Evolutionary conservation across 2,888 invertebrate genomes (phyloP).

Genomic region (Lithophane semibrunnea): DNA sequence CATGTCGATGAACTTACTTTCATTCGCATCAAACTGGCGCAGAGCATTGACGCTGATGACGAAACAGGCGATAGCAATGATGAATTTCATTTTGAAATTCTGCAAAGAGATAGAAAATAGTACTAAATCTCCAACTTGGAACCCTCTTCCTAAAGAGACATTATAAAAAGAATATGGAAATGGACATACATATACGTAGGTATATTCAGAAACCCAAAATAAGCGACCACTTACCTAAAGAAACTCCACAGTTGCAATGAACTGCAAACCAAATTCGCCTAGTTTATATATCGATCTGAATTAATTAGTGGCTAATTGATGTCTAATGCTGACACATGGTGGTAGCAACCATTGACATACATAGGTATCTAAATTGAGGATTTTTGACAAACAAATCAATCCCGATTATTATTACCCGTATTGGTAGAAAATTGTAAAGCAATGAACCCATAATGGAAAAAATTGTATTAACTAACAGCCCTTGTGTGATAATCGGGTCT

Average conservation of each 20-base stretch:
- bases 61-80: conserved; percentile 68
- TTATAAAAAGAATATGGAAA: background rate
- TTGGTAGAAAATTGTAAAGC: background rate
- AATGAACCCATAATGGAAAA: background rate
- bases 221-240: conserved; percentile 12
- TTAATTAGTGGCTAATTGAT: conserved; percentile 47
- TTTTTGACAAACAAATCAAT: conserved; percentile 10
- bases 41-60: conserved; percentile 68
- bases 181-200: background rate
- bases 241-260: conserved; percentile 14
- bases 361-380: conserved; percentile 28
- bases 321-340: conserved; percentile 12
- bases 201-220: background rate
- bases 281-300: conserved; percentile 41
- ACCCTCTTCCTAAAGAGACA: background rate
- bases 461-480: too few relatives aligned
- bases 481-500: too few relatives aligned
- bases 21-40: background rate
- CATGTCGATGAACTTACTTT: conserved; percentile 30
- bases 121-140: background rate
- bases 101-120: background rate
- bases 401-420: too few relatives aligned
- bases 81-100: conserved; percentile 70
- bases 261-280: background rate
- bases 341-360: conserved; percentile 52